Conservation (phyloP, 2,113 vertebrate species). For the Oophaga pumilio region DNA sequence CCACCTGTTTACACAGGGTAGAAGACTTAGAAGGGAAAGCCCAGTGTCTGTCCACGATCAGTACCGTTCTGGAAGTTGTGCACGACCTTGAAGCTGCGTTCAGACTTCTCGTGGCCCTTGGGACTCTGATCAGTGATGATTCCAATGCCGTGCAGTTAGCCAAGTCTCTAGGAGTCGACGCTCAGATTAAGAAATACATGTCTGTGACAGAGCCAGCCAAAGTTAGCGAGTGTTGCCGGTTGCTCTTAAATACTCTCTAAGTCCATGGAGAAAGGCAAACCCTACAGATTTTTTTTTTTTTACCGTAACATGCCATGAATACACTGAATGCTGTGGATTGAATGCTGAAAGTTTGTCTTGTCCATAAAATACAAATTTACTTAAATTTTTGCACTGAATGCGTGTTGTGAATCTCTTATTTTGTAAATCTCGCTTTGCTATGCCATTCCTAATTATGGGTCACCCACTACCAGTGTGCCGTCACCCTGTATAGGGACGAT, state of each 20-base stretch:
- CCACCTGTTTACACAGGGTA: slow-evolving; percentile 84
- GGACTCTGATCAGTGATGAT: slow-evolving; percentile 89
- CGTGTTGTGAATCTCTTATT: slow-evolving; percentile 47
- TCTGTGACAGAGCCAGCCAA: slow-evolving; percentile 90
- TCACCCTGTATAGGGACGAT: too few species aligned
- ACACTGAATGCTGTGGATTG: slow-evolving; percentile 66
- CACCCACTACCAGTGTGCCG: too few species aligned
- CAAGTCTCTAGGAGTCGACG: slow-evolving; percentile 88
- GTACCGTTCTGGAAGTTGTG: slow-evolving; percentile 88
- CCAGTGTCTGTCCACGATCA: slow-evolving; percentile 94
- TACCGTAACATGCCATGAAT: slow-evolving; percentile 65
- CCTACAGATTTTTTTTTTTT: slow-evolving; percentile 56
- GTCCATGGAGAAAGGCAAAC: slow-evolving; percentile 58
- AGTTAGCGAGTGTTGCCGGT: slow-evolving; percentile 91
- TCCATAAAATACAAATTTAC: slow-evolving; percentile 51
- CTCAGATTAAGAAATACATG: slow-evolving; percentile 91
- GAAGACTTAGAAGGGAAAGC: slow-evolving; percentile 92
- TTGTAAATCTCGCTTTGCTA: neutral
- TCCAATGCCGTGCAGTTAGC: slow-evolving; percentile 87
- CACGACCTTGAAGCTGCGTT: slow-evolving; percentile 95
- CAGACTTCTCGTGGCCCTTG: slow-evolving; percentile 93
- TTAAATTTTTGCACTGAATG: slow-evolving; percentile 65
- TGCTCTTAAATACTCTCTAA: slow-evolving; percentile 89
- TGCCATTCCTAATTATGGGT: too few species aligned
- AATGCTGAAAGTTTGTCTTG: slow-evolving; percentile 60